A percentile compares a stretch with the other conserved stretches of the same genome.
Conservation (phyloP, 1,140 invertebrate genomes). For the Bombus huntii region DNA sequence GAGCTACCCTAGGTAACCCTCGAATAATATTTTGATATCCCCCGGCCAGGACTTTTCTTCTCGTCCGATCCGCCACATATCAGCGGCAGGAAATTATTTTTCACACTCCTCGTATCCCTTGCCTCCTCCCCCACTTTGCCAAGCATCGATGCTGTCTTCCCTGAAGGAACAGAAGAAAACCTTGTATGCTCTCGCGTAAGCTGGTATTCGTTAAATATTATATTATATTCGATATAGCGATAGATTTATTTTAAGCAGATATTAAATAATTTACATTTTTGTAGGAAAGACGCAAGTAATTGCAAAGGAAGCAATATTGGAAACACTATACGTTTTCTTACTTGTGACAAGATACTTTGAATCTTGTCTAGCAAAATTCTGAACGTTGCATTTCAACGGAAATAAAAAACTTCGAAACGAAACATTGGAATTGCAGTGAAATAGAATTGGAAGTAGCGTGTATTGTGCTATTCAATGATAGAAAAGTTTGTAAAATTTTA, state of each 20-base stretch:
- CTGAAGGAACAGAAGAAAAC: background rate
- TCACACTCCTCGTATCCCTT: constrained; percentile 73
- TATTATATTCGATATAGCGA: background rate
- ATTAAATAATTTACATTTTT: background rate
- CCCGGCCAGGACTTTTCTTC: constrained; percentile 61
- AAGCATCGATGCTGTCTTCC: background rate
- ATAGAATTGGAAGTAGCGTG: too few relatives aligned
- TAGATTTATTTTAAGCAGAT: background rate
- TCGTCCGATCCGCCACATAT: constrained; percentile 74
- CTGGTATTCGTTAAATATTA: background rate
- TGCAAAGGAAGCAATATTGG: too few relatives aligned
- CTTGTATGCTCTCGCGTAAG: background rate
- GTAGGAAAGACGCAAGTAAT: background rate
- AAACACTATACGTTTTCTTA: too few relatives aligned
- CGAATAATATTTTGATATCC: constrained; percentile 81
- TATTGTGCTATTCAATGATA: too few relatives aligned
- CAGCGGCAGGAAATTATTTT: constrained; percentile 80
- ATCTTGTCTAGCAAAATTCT: background rate
- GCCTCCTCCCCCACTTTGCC: background rate
- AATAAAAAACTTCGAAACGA: background rate
- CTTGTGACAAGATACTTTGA: too few relatives aligned
- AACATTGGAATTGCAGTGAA: background rate
- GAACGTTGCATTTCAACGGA: background rate
- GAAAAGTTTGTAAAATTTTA: too few relatives aligned
- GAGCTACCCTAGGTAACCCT: constrained; percentile 71